phyloP scores from a whole-genome alignment of 2,113 vertebrate genomes.

The Pithys albifrons region DNA sequence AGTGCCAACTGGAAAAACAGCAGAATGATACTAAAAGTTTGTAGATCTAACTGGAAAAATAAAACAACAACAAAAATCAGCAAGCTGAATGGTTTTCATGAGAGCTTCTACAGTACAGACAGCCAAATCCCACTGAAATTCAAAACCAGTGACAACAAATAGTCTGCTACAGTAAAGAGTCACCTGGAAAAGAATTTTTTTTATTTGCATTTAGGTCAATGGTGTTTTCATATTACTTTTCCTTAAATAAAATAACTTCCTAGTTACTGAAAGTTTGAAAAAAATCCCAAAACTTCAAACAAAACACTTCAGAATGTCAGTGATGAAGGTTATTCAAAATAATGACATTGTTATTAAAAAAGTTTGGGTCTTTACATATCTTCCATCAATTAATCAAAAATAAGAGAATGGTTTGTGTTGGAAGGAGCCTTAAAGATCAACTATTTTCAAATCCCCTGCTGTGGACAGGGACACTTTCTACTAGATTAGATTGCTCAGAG shows the following conservation, averaged over 20 bases:
- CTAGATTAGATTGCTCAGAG: background rate
- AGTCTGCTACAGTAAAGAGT: background rate
- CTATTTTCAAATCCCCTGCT: background rate
- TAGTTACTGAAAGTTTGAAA: background rate
- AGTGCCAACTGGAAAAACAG: background rate
- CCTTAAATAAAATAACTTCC: background rate
- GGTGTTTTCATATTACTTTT: background rate
- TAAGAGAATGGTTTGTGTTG: background rate
- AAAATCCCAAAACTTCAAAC: background rate
- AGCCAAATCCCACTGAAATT: fast-evolving
- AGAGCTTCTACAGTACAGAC: background rate
- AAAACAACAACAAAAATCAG: background rate
- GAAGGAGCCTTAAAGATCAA: fast-evolving
- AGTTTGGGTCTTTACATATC: background rate
- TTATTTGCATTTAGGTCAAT: background rate
- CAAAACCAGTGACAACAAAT: background rate
- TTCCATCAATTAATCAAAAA: background rate
- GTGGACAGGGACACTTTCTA: background rate
- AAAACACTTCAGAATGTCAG: background rate
- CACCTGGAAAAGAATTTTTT: background rate
- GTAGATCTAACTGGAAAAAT: background rate
- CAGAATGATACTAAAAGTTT: background rate
- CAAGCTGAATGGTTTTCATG: background rate
- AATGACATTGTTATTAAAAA: background rate
- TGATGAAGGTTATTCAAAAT: background rate